phyloP scores from a whole-genome alignment of 2,113 vertebrate species.

The Scytalopus superciliaris region DNA sequence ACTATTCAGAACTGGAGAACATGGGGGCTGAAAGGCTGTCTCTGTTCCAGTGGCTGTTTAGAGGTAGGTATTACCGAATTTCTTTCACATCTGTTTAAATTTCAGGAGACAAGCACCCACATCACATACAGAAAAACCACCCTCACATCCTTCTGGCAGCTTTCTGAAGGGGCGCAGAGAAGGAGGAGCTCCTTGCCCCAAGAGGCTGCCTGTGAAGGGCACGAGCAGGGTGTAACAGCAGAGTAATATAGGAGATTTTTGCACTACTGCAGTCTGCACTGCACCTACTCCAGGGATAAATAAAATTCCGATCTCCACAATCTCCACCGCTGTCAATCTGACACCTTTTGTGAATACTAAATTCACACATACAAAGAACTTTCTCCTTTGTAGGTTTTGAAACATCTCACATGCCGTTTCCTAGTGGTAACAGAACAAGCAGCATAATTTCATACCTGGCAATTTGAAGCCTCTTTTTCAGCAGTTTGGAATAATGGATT shows the following conservation, averaged over 20 bases:
- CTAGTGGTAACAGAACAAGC: conserved; percentile 46
- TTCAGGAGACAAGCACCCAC: background rate
- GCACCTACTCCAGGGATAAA: conserved; percentile 45
- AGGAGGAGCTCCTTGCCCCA: background rate
- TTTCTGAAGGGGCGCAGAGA: background rate
- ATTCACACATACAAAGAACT: conserved; percentile 60
- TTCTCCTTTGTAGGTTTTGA: conserved; percentile 54
- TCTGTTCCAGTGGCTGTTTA: background rate
- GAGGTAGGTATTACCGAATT: background rate
- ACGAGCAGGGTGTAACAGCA: background rate
- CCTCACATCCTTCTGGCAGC: background rate
- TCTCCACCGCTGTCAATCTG: conserved; percentile 54
- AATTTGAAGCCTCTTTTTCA: conserved; percentile 50
- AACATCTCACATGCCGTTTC: background rate
- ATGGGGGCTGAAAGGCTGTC: too few relatives aligned
- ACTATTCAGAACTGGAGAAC: too few relatives aligned
- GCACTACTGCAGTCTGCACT: conserved; percentile 8
- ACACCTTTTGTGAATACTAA: conserved; percentile 60
- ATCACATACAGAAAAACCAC: background rate
- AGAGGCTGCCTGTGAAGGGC: background rate
- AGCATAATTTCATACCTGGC: conserved; percentile 55
- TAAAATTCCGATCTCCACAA: conserved; percentile 41
- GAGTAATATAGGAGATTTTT: background rate
- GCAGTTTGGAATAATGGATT: conserved; percentile 43
- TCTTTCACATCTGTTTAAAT: background rate